Evolutionary conservation across 2,888 invertebrate genomes (phyloP).

Genomic region (Polydrusus tereticollis): DNA sequence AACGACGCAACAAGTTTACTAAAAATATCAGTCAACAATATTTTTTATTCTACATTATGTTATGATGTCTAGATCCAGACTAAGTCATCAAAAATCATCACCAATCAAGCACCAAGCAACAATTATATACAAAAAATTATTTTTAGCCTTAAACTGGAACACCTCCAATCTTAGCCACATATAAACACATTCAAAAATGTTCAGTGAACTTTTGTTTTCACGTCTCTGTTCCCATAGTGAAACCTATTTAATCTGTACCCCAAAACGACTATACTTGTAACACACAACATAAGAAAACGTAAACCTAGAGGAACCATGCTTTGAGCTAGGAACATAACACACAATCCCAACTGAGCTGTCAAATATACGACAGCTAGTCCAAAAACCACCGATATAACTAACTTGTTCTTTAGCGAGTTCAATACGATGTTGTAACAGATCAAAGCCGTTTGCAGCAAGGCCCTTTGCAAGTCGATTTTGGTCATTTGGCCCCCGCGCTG

Average conservation of each 20-base stretch:
- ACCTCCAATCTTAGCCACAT: not conserved
- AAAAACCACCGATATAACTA: slow-evolving; percentile 29
- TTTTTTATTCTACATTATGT: not conserved
- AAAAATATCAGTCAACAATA: not conserved
- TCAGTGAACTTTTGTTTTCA: slow-evolving; percentile 26
- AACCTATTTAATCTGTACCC: slow-evolving; percentile 37
- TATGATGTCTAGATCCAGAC: not conserved
- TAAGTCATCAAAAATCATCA: not conserved
- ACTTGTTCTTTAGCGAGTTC: not conserved
- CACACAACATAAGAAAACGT: slow-evolving; percentile 25
- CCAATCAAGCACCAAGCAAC: too few species aligned
- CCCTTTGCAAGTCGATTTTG: slow-evolving; percentile 28
- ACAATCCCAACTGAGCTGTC: slow-evolving; percentile 26
- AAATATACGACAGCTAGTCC: slow-evolving; percentile 20
- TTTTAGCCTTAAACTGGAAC: not conserved
- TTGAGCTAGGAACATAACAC: slow-evolving; percentile 23
- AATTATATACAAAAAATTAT: too few species aligned
- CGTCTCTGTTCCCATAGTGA: slow-evolving; percentile 32
- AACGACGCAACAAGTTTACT: not conserved
- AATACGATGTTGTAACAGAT: not conserved
- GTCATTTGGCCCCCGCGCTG: not conserved
- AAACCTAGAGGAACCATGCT: slow-evolving; percentile 41
- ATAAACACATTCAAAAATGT: not conserved
- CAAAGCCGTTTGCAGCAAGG: not conserved
- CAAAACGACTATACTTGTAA: slow-evolving; percentile 21